Evolutionary conservation across 1,140 invertebrate genomes (phyloP).

Genomic region (Drosophila pseudoobscura): DNA sequence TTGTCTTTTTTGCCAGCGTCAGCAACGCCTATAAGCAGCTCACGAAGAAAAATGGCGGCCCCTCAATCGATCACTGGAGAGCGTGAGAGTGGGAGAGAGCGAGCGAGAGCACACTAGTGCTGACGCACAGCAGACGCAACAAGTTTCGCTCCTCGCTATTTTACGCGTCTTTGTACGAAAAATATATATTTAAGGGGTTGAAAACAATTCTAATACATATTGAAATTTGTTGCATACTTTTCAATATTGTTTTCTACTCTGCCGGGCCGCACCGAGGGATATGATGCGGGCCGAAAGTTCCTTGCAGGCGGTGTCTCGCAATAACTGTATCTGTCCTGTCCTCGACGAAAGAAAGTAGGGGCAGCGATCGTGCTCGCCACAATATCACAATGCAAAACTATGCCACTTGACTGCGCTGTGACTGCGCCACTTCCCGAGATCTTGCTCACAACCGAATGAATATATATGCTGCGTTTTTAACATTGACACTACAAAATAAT

Average conservation of each 20-base stretch:
- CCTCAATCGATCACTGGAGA: slow-evolving; percentile 32
- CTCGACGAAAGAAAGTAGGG: slow-evolving; percentile 16
- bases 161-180: slow-evolving; percentile 10
- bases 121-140: slow-evolving; percentile 49
- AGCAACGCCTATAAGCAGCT: slow-evolving; percentile 81
- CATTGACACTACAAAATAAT: slow-evolving; percentile 7
- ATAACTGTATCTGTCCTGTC: slow-evolving; percentile 1
- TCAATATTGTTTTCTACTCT: slow-evolving; percentile 50
- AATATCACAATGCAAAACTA: neutral
- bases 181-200: slow-evolving; percentile 70
- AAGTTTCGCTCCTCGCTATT: slow-evolving; percentile 47
- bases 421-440: neutral
- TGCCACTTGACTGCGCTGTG: neutral
- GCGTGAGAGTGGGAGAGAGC: slow-evolving; percentile 22
- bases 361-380: neutral
- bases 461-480: neutral
- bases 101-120: slow-evolving; percentile 51
- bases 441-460: neutral
- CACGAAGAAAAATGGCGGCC: slow-evolving; percentile 66
- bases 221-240: slow-evolving; percentile 73
- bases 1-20: slow-evolving; percentile 63
- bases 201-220: slow-evolving; percentile 66
- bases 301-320: too few species aligned
- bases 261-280: too few species aligned
- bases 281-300: too few species aligned